phyloP scores from a whole-genome alignment of 2,113 vertebrate species.

The Notarius lentiginosus region DNA sequence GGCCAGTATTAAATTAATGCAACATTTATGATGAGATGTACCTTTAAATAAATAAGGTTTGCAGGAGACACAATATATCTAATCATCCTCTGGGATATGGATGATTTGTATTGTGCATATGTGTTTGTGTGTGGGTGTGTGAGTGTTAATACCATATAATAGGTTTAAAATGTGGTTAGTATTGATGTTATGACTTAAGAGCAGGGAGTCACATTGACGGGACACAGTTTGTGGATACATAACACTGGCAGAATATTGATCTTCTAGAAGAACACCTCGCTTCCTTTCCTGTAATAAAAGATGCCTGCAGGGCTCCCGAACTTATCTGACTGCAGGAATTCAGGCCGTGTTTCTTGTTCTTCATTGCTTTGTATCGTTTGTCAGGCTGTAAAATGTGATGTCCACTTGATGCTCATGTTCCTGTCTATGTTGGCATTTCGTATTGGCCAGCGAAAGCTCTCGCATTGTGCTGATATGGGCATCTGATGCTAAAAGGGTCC shows the following conservation, averaged over 20 bases:
- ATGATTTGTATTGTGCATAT: constrained; percentile 14
- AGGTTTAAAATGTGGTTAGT: constrained; percentile 37
- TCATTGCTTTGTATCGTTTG: constrained; percentile 33
- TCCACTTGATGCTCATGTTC: constrained; percentile 17
- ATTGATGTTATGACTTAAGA: constrained; percentile 27
- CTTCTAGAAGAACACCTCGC: constrained; percentile 10
- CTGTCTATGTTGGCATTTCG: constrained; percentile 30
- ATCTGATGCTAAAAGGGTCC: constrained; percentile 60
- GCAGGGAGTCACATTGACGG: constrained; percentile 36
- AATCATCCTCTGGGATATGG: constrained; percentile 24
- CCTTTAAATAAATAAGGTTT: constrained; percentile 36
- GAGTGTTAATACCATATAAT: constrained; percentile 47
- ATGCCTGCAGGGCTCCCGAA: constrained; percentile 1
- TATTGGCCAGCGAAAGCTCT: constrained; percentile 8
- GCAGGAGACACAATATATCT: constrained; percentile 24
- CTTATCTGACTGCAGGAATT: constrained; percentile 33
- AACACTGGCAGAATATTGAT: constrained; percentile 42
- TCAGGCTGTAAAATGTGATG: constrained; percentile 41
- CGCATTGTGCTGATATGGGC: constrained; percentile 54
- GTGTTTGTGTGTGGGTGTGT: constrained; percentile 27
- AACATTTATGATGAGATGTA: constrained; percentile 34
- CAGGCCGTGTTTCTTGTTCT: constrained; percentile 32
- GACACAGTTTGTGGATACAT: constrained; percentile 35
- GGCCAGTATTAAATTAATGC: constrained; percentile 44
- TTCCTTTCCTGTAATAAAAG: constrained; percentile 24